Conservation (phyloP, 1,140 invertebrate genomes). For the Adoxophyes honmai region DNA sequence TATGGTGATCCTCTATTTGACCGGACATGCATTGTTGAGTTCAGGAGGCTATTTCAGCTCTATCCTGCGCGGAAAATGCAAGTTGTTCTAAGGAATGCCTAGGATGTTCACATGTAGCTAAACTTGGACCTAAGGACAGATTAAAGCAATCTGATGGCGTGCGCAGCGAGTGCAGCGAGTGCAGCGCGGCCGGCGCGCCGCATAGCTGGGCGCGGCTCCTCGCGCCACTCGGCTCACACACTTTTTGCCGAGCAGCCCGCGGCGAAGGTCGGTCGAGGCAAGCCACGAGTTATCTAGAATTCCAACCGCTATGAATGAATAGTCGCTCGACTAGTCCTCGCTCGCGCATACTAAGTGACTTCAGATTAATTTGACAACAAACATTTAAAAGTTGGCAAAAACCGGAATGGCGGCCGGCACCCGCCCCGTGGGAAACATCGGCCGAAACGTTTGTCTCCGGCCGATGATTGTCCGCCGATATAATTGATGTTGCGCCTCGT, state of each 20-base stretch:
- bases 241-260: conserved; percentile 52
- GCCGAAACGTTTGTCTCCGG: conserved; percentile 54
- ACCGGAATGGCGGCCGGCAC: conserved; percentile 60
- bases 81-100: too few species aligned
- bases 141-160: too few species aligned
- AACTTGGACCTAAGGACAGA: too few species aligned
- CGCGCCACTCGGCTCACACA: conserved; percentile 41
- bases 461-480: conserved; percentile 48
- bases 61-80: too few species aligned
- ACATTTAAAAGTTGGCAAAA: conserved; percentile 67
- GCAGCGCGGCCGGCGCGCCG: conserved; percentile 42
- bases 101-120: too few species aligned
- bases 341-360: conserved; percentile 62
- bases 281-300: conserved; percentile 67
- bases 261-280: conserved; percentile 66
- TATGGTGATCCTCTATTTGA: too few species aligned
- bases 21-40: too few species aligned
- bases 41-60: too few species aligned
- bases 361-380: conserved; percentile 75
- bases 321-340: conserved; percentile 60
- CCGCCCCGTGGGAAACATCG: conserved; percentile 65
- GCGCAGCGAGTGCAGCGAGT: not conserved
- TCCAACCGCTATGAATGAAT: conserved; percentile 73
- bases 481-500: conserved; percentile 35
- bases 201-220: conserved; percentile 43